These are phyloP conservation scores for Lycaon pictus DNA, from an alignment of 2,113 vertebrate species.

Conservation along the genomic window DNA sequence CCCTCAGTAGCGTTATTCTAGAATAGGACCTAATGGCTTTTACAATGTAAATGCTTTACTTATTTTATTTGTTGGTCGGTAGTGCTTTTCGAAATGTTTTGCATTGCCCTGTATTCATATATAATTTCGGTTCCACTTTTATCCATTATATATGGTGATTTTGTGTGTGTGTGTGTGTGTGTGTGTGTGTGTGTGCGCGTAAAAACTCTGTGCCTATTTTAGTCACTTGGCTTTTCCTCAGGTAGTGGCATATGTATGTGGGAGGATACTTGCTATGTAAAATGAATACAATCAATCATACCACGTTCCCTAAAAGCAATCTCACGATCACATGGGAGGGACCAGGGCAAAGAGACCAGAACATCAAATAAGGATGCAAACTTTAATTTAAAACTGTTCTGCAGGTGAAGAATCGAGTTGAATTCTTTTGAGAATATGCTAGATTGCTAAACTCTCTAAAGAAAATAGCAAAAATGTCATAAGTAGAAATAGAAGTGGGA, in stretches of 20 bases:
- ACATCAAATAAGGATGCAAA: background rate
- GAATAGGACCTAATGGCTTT: background rate
- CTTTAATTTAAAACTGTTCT: conserved; percentile 22
- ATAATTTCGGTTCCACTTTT: background rate
- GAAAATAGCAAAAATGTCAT: background rate
- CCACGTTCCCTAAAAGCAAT: background rate
- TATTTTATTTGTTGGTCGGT: background rate
- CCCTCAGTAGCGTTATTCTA: background rate
- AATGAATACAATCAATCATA: conserved; percentile 36
- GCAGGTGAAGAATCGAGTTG: background rate
- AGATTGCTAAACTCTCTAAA: background rate
- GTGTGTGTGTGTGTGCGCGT: no score
- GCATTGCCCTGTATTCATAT: background rate
- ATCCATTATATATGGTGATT: background rate
- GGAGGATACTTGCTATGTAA: background rate
- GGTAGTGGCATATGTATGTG: background rate
- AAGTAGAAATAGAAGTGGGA: background rate
- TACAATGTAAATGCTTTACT: background rate
- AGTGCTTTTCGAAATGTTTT: background rate
- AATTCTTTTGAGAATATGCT: background rate
- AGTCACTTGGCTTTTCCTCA: conserved; percentile 48
- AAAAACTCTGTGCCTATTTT: background rate
- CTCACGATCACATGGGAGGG: background rate
- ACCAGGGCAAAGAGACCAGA: background rate
- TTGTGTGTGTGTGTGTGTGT: background rate